These are phyloP conservation scores for Callopanchax toddi DNA, from an alignment of 2,113 vertebrate species.

Conservation along the genomic window DNA sequence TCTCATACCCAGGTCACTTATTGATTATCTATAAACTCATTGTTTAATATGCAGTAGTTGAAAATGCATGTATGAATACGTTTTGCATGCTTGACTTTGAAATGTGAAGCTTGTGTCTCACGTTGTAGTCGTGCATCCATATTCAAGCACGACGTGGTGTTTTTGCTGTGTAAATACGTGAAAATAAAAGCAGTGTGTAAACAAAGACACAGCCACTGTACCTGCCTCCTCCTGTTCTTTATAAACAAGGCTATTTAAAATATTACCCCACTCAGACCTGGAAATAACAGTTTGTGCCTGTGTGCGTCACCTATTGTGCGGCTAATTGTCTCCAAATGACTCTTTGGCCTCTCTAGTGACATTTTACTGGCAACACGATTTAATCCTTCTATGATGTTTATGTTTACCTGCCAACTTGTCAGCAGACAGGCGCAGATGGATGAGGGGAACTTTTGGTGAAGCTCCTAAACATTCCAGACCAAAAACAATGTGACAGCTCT, in stretches of 20 bases:
- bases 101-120: constrained; percentile 43
- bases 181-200: constrained; percentile 58
- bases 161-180: constrained; percentile 44
- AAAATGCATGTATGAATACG: constrained; percentile 33
- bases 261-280: constrained; percentile 36
- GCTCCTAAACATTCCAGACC: constrained; percentile 1
- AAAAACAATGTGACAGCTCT: constrained; percentile 38
- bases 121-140: neutral
- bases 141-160: constrained; percentile 3
- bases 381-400: constrained; percentile 60
- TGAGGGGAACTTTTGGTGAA: constrained; percentile 20
- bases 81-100: constrained; percentile 42
- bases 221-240: constrained; percentile 35
- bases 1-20: constrained; percentile 30
- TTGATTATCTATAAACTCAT: constrained; percentile 19
- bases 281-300: constrained; percentile 66
- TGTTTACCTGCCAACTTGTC: constrained; percentile 64
- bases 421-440: constrained; percentile 22
- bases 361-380: constrained; percentile 29
- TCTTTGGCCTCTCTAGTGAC: constrained; percentile 22
- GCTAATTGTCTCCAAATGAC: constrained; percentile 58
- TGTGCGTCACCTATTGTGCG: constrained; percentile 77
- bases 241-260: constrained; percentile 68
- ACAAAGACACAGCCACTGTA: constrained; percentile 5
- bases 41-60: constrained; percentile 4